These are phyloP conservation scores for Laothoe populi DNA, from an alignment of 2,888 invertebrate species.

Conservation along the genomic window DNA sequence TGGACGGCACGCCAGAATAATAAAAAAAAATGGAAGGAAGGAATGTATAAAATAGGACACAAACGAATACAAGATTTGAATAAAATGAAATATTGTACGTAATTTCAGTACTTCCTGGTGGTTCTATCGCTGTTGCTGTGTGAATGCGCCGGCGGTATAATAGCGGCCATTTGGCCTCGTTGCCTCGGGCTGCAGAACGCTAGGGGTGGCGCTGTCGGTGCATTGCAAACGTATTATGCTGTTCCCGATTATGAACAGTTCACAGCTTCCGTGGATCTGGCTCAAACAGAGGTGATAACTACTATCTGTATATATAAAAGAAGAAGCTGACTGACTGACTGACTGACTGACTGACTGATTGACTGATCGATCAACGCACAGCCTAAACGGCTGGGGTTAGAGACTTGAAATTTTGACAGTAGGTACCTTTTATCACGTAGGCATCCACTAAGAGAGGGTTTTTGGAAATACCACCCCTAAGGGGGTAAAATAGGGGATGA, in stretches of 20 bases:
- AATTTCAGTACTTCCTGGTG: conserved; percentile 87
- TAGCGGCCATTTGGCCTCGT: conserved; percentile 91
- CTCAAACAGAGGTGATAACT: conserved; percentile 83
- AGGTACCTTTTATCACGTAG: too few species aligned
- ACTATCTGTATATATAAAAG: background rate
- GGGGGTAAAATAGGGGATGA: too few species aligned
- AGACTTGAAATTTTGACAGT: too few species aligned
- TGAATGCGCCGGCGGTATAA: conserved; percentile 89
- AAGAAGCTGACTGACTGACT: too few species aligned
- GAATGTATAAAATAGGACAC: background rate
- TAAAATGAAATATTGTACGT: background rate
- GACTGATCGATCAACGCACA: too few species aligned
- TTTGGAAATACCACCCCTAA: too few species aligned
- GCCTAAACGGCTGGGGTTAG: too few species aligned
- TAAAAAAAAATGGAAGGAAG: too few species aligned
- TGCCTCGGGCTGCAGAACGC: conserved; percentile 90
- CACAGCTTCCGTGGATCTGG: conserved; percentile 92
- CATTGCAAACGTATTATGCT: conserved; percentile 91
- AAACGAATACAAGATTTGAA: background rate
- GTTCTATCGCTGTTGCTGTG: conserved; percentile 88
- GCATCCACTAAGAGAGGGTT: too few species aligned
- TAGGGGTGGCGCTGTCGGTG: conserved; percentile 87
- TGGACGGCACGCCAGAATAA: too few species aligned
- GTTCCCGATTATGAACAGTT: conserved; percentile 90
- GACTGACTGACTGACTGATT: too few species aligned